Evolutionary conservation across 2,888 invertebrate genomes (phyloP).

Genomic region (Oxytorus armatus): DNA sequence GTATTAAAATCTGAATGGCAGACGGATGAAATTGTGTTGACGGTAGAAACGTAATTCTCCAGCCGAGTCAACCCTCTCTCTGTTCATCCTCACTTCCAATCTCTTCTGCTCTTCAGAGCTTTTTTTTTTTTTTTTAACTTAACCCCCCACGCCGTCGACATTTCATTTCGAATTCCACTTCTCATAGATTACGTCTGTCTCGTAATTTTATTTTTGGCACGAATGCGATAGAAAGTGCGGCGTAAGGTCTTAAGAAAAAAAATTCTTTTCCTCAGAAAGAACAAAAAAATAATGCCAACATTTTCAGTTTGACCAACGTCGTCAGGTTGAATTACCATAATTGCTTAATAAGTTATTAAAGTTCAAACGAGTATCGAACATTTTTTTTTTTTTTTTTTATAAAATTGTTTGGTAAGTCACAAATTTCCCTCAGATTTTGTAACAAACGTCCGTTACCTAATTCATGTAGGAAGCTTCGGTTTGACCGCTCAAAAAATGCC

Average conservation of each 20-base stretch:
- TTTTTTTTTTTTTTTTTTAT: too few relatives aligned
- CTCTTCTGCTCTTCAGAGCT: slow-evolving; percentile 50
- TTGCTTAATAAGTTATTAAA: too few relatives aligned
- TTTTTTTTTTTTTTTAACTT: slow-evolving; percentile 68
- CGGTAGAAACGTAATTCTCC: slow-evolving; percentile 70
- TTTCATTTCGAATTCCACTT: slow-evolving; percentile 43
- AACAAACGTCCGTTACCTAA: too few relatives aligned
- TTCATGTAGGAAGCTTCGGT: too few relatives aligned
- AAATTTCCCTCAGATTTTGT: too few relatives aligned
- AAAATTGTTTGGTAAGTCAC: too few relatives aligned
- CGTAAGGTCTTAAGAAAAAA: background rate
- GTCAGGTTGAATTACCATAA: too few relatives aligned
- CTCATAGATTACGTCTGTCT: slow-evolving; percentile 22
- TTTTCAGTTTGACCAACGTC: too few relatives aligned
- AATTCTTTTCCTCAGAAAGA: too few relatives aligned
- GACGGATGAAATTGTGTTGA: slow-evolving; percentile 73
- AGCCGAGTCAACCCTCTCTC: slow-evolving; percentile 47
- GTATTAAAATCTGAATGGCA: slow-evolving; percentile 76
- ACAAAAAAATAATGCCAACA: too few relatives aligned
- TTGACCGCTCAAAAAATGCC: too few relatives aligned
- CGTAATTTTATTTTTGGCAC: slow-evolving; percentile 20
- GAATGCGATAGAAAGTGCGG: background rate
- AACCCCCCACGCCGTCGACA: slow-evolving; percentile 42
- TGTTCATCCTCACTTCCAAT: slow-evolving; percentile 10
- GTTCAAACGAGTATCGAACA: too few relatives aligned